These are phyloP conservation scores for Hyposmocoma kahamanoa DNA, from an alignment of 1,140 invertebrate species.

Conservation along the genomic window DNA sequence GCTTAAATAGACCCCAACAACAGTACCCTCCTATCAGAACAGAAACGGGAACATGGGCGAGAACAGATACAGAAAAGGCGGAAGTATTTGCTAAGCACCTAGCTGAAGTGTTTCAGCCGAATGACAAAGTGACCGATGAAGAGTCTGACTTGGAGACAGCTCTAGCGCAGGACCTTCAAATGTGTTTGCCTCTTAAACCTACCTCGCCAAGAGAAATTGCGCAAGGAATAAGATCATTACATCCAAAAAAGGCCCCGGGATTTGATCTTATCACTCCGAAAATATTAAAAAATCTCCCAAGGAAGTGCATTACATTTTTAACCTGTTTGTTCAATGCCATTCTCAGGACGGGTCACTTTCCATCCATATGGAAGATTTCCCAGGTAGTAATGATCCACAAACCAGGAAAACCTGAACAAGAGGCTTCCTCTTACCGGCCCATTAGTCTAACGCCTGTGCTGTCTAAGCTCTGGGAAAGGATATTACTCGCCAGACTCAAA, in stretches of 20 bases:
- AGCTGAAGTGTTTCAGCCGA: not conserved
- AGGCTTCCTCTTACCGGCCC: not conserved
- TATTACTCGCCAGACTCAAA: not conserved
- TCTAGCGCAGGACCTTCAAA: conserved; percentile 6
- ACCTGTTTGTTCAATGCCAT: not conserved
- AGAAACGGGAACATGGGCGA: not conserved
- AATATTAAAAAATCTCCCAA: not conserved
- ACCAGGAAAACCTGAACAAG: not conserved
- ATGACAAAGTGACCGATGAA: not conserved
- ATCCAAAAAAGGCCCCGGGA: not conserved
- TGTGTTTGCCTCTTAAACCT: conserved; percentile 2
- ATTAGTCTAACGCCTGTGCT: not conserved
- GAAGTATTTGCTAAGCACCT: not conserved
- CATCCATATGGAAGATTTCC: not conserved
- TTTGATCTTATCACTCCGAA: conserved; percentile 1
- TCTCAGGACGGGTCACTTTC: not conserved
- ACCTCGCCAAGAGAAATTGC: not conserved
- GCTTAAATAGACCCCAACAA: not conserved
- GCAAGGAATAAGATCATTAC: not conserved
- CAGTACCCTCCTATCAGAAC: not conserved
- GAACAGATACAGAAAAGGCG: not conserved
- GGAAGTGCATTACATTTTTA: not conserved
- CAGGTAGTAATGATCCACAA: not conserved
- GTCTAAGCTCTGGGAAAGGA: not conserved
- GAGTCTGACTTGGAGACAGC: no score